Evolutionary conservation across 2,113 vertebrate species (phyloP).

Genomic region (Maccullochella peelii): DNA sequence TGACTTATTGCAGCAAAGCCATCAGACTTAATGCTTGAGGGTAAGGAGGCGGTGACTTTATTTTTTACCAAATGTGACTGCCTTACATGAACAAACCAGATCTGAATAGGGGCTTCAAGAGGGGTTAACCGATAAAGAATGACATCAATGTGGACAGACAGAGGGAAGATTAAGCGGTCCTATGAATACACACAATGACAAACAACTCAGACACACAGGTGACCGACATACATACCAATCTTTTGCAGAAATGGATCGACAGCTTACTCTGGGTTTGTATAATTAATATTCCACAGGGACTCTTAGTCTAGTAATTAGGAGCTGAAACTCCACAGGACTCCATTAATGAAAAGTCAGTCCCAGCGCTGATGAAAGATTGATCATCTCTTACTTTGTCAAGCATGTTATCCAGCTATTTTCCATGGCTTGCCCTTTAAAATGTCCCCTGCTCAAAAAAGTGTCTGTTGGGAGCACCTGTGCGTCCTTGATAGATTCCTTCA

Average conservation of each 20-base stretch:
- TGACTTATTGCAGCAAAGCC: slow-evolving; percentile 14
- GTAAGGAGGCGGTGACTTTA: slow-evolving; percentile 12
- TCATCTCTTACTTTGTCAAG: slow-evolving; percentile 56
- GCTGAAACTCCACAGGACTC: slow-evolving; percentile 67
- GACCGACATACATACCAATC: slow-evolving; percentile 1
- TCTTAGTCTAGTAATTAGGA: slow-evolving; percentile 68
- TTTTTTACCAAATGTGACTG: slow-evolving; percentile 28
- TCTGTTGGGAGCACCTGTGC: slow-evolving; percentile 29
- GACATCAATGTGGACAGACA: not conserved
- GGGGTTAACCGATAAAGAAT: slow-evolving; percentile 3
- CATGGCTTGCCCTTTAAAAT: slow-evolving; percentile 62
- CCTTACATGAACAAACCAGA: not conserved
- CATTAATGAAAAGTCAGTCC: slow-evolving; percentile 74
- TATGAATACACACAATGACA: not conserved
- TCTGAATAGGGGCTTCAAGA: not conserved
- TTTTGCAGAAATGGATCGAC: slow-evolving; percentile 36
- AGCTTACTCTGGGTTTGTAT: slow-evolving; percentile 53
- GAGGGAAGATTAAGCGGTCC: not conserved
- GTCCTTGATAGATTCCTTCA: slow-evolving; percentile 63
- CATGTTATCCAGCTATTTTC: slow-evolving; percentile 44
- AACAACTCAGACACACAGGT: slow-evolving; percentile 11
- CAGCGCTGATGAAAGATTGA: slow-evolving; percentile 69
- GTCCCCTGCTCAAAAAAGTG: slow-evolving; percentile 25
- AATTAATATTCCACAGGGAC: slow-evolving; percentile 75
- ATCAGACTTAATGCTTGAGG: slow-evolving; percentile 18